These are phyloP conservation scores for Steatocranus sp. DNA, from an alignment of 2,797 vertebrate species.

Conservation along the genomic window DNA sequence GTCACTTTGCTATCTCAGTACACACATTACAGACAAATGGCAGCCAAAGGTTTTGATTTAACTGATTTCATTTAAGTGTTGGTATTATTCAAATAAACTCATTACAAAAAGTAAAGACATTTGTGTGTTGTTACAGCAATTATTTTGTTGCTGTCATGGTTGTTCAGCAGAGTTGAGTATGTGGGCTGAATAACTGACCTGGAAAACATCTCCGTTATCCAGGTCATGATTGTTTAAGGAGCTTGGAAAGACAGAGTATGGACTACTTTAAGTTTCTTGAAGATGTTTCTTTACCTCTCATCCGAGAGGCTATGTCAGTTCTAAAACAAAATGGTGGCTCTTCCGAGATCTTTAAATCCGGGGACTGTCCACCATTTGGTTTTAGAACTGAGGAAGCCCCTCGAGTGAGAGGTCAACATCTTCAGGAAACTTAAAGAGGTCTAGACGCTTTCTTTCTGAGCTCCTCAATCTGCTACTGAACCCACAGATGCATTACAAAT, in stretches of 20 bases:
- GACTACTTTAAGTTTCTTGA: not conserved
- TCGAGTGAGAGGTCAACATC: not conserved
- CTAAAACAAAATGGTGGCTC: too few species aligned
- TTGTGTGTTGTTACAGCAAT: rapidly evolving
- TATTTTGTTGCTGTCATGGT: not conserved
- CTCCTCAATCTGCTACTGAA: not conserved
- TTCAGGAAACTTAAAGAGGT: not conserved
- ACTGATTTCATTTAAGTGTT: not conserved
- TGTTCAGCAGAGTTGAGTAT: not conserved
- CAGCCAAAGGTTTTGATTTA: not conserved
- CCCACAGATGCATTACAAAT: not conserved
- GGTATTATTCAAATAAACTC: not conserved
- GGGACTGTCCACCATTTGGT: too few species aligned
- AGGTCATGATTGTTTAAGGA: not conserved
- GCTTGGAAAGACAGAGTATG: not conserved
- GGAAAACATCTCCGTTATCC: not conserved
- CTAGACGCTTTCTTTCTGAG: not conserved
- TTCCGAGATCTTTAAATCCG: too few species aligned
- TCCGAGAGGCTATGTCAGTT: not conserved
- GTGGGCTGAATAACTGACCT: not conserved
- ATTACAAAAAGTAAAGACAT: not conserved
- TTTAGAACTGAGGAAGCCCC: not conserved
- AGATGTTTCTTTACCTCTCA: not conserved
- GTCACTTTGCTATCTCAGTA: rapidly evolving
- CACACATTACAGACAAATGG: not conserved